These are phyloP conservation scores for Aromia moschata DNA, from an alignment of 2,888 invertebrate genomes.

Conservation along the genomic window DNA sequence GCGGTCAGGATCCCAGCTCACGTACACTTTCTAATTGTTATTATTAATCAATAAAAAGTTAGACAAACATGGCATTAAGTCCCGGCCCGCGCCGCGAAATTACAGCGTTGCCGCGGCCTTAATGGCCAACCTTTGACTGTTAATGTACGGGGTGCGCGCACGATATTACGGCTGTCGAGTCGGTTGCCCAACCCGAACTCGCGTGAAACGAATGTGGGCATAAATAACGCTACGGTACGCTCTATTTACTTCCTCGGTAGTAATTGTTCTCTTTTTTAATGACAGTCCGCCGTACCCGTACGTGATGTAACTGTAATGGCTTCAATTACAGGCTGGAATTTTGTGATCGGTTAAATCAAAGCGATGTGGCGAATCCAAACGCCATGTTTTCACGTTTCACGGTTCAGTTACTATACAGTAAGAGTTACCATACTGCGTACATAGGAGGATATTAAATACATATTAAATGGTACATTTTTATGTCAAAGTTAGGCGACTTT, in stretches of 20 bases:
- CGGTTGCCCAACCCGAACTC: neutral
- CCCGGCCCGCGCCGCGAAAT: neutral
- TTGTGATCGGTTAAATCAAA: neutral
- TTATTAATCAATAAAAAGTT: constrained; percentile 8
- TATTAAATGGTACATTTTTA: too few species aligned
- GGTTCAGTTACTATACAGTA: too few species aligned
- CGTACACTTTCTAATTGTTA: constrained; percentile 5
- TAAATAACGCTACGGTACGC: neutral
- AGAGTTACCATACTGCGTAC: too few species aligned
- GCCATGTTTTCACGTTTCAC: too few species aligned
- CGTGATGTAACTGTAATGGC: neutral
- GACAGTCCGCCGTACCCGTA: neutral
- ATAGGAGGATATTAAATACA: too few species aligned
- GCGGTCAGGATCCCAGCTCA: neutral
- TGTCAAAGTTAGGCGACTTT: too few species aligned
- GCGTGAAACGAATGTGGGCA: neutral
- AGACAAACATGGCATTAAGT: constrained; percentile 7
- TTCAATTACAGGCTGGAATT: neutral
- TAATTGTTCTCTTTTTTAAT: neutral
- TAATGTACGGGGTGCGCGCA: constrained; percentile 4
- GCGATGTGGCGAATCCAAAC: too few species aligned
- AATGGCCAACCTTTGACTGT: constrained; percentile 5
- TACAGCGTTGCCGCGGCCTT: neutral
- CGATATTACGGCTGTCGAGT: neutral
- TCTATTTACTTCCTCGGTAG: neutral